Percentiles rank a stretch among this genome's conserved stretches.
Evolutionary conservation across 1,140 invertebrate genomes (phyloP).

Genomic region (Drosophila persimilis): DNA sequence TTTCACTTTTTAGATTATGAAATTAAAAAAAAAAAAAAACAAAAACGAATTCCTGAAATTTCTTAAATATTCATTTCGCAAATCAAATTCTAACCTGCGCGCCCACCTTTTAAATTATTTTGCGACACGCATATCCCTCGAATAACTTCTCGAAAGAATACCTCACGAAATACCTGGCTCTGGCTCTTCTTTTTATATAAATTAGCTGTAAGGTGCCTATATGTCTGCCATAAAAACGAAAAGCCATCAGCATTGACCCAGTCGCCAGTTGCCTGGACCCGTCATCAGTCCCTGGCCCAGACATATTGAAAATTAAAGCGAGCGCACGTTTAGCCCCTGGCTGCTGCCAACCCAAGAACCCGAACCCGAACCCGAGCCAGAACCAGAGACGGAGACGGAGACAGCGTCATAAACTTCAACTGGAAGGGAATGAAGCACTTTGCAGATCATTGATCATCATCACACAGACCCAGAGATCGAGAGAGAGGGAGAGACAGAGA

Average conservation of each 20-base stretch:
- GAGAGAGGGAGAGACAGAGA: constrained; percentile 3
- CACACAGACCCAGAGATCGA: constrained; percentile 36
- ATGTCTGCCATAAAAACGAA: constrained; percentile 80
- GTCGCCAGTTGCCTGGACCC: constrained; percentile 47
- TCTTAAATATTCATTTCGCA: neutral
- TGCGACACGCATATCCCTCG: constrained; percentile 40
- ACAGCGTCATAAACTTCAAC: constrained; percentile 65
- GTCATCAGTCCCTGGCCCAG: constrained; percentile 57
- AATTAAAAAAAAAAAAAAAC: neutral
- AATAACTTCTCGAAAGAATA: constrained; percentile 10
- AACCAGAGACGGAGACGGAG: neutral
- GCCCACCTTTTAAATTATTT: constrained; percentile 33
- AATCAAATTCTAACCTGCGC: constrained; percentile 5
- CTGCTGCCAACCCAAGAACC: constrained; percentile 10
- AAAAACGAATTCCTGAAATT: neutral
- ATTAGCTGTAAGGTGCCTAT: constrained; percentile 77
- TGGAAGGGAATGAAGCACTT: constrained; percentile 64
- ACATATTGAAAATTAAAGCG: constrained; percentile 80
- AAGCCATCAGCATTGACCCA: constrained; percentile 78
- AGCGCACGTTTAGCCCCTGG: constrained; percentile 74
- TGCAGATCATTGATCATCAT: constrained; percentile 81
- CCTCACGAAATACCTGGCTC: constrained; percentile 26
- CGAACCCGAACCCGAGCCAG: constrained; percentile 1
- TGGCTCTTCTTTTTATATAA: constrained; percentile 45
- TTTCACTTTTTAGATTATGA: constrained; percentile 16